Conservation (phyloP, 2,797 vertebrate species). For the Falco peregrinus region DNA sequence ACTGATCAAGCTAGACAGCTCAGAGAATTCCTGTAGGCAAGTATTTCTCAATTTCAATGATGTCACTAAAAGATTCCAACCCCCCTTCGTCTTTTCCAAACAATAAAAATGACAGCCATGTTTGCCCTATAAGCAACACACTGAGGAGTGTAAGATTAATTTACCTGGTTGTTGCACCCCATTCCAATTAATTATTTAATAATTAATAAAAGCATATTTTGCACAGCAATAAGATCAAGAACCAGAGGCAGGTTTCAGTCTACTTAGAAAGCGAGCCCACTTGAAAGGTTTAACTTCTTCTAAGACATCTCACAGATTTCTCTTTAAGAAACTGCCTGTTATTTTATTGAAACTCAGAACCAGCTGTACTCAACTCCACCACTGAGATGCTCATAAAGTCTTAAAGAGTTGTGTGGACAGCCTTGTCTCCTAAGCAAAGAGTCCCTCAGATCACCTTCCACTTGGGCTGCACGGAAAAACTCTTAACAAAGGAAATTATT, state of each 20-base stretch:
- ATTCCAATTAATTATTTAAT: not conserved
- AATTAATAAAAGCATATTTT: not conserved
- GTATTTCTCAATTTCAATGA: not conserved
- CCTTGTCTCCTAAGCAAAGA: not conserved
- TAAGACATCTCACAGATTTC: not conserved
- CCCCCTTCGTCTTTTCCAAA: not conserved
- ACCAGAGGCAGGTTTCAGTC: not conserved
- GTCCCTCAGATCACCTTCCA: not conserved
- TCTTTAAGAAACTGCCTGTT: not conserved
- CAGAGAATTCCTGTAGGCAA: conserved; percentile 10
- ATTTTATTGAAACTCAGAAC: not conserved
- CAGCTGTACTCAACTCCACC: not conserved
- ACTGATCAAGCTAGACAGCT: not conserved
- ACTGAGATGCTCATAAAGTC: not conserved
- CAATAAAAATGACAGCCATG: not conserved
- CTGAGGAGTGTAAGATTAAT: not conserved
- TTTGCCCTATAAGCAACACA: not conserved
- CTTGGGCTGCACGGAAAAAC: not conserved
- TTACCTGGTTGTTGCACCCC: not conserved
- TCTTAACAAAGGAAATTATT: not conserved
- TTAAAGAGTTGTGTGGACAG: not conserved
- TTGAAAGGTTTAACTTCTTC: not conserved
- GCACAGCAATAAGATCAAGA: not conserved
- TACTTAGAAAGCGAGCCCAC: not conserved
- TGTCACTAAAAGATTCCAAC: not conserved